Evolutionary conservation across 2,797 vertebrate species (phyloP).

Genomic region (Smutsia gigantea): DNA sequence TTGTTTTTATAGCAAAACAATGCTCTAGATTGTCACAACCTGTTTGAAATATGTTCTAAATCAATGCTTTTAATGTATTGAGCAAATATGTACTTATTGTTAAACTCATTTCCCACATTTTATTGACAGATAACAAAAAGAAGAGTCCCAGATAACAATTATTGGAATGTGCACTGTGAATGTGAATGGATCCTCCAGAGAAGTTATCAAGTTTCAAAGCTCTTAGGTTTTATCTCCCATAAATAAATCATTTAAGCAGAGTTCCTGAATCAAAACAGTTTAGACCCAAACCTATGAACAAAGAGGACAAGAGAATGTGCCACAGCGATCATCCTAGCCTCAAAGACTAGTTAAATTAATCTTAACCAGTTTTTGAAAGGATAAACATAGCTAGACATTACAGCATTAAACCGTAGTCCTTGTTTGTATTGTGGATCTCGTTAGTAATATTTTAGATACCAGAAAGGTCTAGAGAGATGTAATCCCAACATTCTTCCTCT

Average conservation of each 20-base stretch:
- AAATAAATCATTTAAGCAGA: background rate
- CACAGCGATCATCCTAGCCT: background rate
- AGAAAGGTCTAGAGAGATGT: background rate
- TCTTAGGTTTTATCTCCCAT: background rate
- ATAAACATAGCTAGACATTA: background rate
- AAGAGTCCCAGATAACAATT: background rate
- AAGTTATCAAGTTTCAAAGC: background rate
- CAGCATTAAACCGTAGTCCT: background rate
- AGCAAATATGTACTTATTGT: background rate
- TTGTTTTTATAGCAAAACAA: background rate
- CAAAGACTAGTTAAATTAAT: background rate
- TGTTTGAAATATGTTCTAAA: background rate
- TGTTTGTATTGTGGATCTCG: background rate
- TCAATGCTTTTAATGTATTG: background rate
- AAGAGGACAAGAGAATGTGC: background rate
- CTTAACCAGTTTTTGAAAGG: background rate
- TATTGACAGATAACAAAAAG: background rate
- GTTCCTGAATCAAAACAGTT: background rate
- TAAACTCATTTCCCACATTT: background rate
- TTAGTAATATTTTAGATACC: background rate
- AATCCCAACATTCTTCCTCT: background rate
- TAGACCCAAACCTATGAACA: background rate
- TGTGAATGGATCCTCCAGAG: background rate
- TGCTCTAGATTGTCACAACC: background rate
- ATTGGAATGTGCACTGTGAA: background rate